Conservation (phyloP, 2,113 vertebrate genomes). For the Aspiorhynchus laticeps region DNA sequence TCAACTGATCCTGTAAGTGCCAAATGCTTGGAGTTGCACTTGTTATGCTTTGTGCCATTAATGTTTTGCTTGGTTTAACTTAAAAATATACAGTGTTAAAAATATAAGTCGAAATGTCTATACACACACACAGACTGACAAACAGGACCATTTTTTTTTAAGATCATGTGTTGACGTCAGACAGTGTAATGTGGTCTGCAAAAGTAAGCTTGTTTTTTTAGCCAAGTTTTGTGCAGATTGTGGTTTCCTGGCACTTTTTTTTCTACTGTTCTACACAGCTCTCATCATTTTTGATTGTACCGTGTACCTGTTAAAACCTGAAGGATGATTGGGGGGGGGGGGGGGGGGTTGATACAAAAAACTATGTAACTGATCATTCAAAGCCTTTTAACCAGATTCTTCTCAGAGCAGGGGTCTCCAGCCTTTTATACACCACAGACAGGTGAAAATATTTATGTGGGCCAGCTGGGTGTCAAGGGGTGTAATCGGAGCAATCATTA, state of each 20-base stretch:
- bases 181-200: constrained; percentile 14
- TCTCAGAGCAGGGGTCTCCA: constrained; percentile 8
- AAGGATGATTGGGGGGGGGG: not conserved
- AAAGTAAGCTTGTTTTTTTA: not conserved
- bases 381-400: not conserved
- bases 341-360: too few species aligned
- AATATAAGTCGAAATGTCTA: not conserved
- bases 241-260: constrained; percentile 26
- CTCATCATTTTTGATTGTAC: constrained; percentile 43
- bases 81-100: not conserved
- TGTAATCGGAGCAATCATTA: not conserved
- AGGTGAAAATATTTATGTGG: not conserved
- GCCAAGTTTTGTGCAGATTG: not conserved
- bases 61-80: constrained; percentile 41
- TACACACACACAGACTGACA: not conserved
- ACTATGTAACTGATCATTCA: not conserved
- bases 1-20: constrained; percentile 71
- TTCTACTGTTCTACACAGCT: not conserved
- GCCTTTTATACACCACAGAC: not conserved
- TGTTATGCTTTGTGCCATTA: constrained; percentile 69
- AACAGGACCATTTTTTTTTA: not conserved
- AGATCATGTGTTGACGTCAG: constrained; percentile 3
- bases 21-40: constrained; percentile 74
- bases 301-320: not conserved
- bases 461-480: not conserved